Evolutionary conservation across 2,888 invertebrate species (phyloP), one percentile per base, ranked within the genome.

Genomic region (Mesorhabditis sp.): DNA sequence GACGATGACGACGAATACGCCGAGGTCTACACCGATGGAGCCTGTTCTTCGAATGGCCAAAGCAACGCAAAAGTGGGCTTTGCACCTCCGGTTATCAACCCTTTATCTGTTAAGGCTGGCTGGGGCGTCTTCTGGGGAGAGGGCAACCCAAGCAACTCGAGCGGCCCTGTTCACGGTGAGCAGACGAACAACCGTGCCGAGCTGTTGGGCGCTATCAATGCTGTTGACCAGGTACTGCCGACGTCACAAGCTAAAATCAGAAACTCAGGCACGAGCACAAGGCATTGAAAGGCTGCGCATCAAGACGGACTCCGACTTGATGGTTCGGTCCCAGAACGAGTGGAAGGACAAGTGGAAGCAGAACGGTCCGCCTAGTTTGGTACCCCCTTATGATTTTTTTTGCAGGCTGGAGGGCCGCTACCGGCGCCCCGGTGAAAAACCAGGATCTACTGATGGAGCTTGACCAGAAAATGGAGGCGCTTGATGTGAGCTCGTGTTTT

Each of bases 171-270:
- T 10, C 61, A 71, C 58, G 80, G 76, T n/a, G 78, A 75, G 4
- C 91, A 92, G 5, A 97, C 97, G 0, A 98, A 98, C 86, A 97
- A 98, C 86, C 91, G 92, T 81, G 97, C 95, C 6, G 97, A 98
- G 88, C 95, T 97, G 74, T 92, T 94, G 88, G 97, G 92, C 90
- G 70, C 87, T 10, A 78, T 82, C 43, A 87, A 89, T 84, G 95
- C 95, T 4, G 90, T 94, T 7, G 72, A 85, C 69, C 73, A 67
- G 69, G 76, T 50, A 50, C 7, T 10, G 7, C 7, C n/a, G n/a
- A 13, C n/a, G 2, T 50, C n/a, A 13, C 7, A 50, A 15, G 6
- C 5, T 15, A 65, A 13, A 13, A 65, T 43, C 43, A 5, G 42
- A 42, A 10, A 15, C 15, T 42, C 85, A 77, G 70, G 94, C 94